Evolutionary conservation across 2,113 vertebrate species (phyloP).

Genomic region (Dasypus novemcinctus): DNA sequence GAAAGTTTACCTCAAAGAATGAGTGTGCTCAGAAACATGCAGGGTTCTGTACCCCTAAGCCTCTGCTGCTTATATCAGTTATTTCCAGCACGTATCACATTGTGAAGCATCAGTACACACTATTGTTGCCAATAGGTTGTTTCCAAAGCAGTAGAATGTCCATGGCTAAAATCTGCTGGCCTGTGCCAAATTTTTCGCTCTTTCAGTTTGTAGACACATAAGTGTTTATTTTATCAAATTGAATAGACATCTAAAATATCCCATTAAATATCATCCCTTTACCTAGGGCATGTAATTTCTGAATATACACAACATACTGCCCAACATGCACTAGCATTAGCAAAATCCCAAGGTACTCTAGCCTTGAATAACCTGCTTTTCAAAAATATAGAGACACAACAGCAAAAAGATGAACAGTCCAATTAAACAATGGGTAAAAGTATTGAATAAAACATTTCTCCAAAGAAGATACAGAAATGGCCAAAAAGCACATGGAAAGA

Average conservation of each 20-base stretch:
- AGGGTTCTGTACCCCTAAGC: neutral
- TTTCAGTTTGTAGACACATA: neutral
- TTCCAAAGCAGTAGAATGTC: conserved; percentile 38
- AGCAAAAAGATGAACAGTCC: too few species aligned
- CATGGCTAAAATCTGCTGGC: neutral
- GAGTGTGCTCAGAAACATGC: neutral
- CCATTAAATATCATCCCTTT: neutral
- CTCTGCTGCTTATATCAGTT: neutral
- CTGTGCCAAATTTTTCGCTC: neutral
- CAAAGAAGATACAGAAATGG: too few species aligned
- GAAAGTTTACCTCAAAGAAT: neutral
- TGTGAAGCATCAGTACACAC: neutral
- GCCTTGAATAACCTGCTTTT: conserved; percentile 14
- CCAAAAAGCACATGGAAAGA: too few species aligned
- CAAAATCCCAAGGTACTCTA: neutral
- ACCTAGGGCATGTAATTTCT: neutral
- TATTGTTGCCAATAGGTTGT: neutral
- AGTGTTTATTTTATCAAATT: conserved; percentile 45
- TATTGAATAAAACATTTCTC: too few species aligned
- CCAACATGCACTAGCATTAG: neutral
- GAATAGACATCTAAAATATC: neutral
- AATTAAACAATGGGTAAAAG: too few species aligned
- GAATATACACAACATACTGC: neutral
- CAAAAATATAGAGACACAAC: neutral
- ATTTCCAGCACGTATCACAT: neutral